Conservation (phyloP, 2,888 invertebrate species). For the Brachyptera risi region DNA sequence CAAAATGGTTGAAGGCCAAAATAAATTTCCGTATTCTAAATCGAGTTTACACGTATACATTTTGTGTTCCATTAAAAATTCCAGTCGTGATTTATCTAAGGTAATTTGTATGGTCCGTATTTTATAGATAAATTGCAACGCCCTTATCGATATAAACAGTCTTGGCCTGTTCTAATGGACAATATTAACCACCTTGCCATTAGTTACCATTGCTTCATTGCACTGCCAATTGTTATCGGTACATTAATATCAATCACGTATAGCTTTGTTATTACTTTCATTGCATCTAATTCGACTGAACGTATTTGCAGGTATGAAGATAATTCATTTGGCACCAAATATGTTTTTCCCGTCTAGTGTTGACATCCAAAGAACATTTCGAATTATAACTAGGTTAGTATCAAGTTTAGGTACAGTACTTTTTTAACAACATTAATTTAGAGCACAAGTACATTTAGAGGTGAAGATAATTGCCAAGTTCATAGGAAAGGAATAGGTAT, state of each 20-base stretch:
- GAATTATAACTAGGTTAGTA: no score
- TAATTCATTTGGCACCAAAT: neutral
- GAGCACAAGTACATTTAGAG: neutral
- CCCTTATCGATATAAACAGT: neutral
- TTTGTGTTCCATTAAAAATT: neutral
- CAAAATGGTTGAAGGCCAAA: no score
- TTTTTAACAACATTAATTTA: neutral
- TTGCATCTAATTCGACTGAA: no score
- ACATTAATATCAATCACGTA: neutral
- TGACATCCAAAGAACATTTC: no score
- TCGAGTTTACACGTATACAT: neutral
- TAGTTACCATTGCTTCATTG: no score
- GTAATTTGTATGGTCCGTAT: neutral
- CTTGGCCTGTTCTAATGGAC: neutral
- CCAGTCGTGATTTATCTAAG: neutral
- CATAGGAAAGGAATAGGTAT: constrained; percentile 12
- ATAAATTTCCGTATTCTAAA: no score
- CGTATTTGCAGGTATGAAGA: no score
- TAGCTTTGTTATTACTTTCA: neutral
- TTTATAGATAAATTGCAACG: neutral
- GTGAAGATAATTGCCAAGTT: neutral
- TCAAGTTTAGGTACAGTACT: neutral
- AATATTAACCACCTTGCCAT: no score
- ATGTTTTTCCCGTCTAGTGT: neutral
- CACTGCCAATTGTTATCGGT: no score